Evolutionary conservation across 2,113 vertebrate genomes (phyloP).

Genomic region (Gorilla gorilla): DNA sequence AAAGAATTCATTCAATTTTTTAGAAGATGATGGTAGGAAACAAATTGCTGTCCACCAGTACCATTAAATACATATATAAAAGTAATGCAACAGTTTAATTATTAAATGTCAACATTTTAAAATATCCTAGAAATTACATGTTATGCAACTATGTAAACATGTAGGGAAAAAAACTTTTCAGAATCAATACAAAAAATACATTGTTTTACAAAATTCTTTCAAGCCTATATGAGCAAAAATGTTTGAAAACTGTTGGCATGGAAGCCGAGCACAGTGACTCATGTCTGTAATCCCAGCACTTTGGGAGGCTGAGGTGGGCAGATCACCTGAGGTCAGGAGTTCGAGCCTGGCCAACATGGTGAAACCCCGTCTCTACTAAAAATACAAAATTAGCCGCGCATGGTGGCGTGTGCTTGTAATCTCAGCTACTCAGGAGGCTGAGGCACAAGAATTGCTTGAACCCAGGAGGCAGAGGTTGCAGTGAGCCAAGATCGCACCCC

Average conservation of each 20-base stretch:
- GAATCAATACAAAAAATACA: not conserved
- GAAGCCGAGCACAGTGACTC: not conserved
- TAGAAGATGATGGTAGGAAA: not conserved
- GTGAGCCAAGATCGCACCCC: no score
- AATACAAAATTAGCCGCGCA: no score
- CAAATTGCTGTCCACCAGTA: not conserved
- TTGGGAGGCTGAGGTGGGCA: no score
- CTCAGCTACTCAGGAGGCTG: no score
- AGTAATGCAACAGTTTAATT: not conserved
- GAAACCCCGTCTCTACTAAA: no score
- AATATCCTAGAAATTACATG: not conserved
- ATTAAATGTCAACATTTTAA: constrained; percentile 10
- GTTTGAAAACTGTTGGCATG: not conserved
- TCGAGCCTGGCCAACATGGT: no score
- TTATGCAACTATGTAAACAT: constrained; percentile 23
- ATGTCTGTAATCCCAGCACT: no score
- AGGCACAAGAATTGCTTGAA: no score
- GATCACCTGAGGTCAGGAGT: no score
- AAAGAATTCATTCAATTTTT: not conserved
- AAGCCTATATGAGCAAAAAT: not conserved
- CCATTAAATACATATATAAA: not conserved
- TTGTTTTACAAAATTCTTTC: constrained; percentile 29
- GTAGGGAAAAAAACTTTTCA: not conserved
- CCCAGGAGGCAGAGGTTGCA: no score
- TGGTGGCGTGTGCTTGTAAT: no score